A percentile compares a stretch with the other conserved stretches of the same genome.
phyloP scores from a whole-genome alignment of 2,888 invertebrate species.

The Cistogaster globosa region DNA sequence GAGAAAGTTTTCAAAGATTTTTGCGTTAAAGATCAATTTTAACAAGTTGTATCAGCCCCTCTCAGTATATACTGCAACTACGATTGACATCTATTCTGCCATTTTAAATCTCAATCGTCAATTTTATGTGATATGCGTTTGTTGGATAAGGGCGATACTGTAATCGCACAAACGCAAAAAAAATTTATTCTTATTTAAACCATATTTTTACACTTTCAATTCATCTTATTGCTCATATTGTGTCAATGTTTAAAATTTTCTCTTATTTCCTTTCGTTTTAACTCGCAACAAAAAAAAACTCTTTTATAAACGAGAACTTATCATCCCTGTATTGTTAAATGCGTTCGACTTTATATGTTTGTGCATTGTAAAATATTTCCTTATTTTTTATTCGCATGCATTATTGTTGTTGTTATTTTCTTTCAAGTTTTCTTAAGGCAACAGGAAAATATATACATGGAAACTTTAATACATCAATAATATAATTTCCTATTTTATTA shows the following conservation, averaged over 20 bases:
- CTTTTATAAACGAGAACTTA: not conserved
- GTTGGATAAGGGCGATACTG: too few species aligned
- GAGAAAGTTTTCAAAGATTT: too few species aligned
- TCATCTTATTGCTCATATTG: constrained; percentile 53
- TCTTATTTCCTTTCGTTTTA: not conserved
- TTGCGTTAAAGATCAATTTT: too few species aligned
- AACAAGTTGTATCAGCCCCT: too few species aligned
- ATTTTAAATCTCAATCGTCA: too few species aligned
- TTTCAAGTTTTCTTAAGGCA: constrained; percentile 52
- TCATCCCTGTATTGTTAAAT: constrained; percentile 22
- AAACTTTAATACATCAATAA: constrained; percentile 50
- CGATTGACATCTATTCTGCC: too few species aligned
- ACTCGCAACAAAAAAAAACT: not conserved
- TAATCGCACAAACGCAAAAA: too few species aligned
- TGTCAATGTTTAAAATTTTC: constrained; percentile 36
- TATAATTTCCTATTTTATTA: constrained; percentile 61
- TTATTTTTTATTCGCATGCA: constrained; percentile 19
- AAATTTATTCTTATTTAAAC: too few species aligned
- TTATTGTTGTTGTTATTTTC: constrained; percentile 7
- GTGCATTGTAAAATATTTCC: constrained; percentile 13
- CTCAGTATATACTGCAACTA: too few species aligned
- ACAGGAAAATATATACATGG: constrained; percentile 25
- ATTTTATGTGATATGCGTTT: too few species aligned
- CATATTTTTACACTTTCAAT: constrained; percentile 37
- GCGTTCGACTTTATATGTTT: not conserved